Evolutionary conservation across 2,797 vertebrate species (phyloP), one percentile per base, ranked within the genome.

Genomic region (Siniperca obscura): DNA sequence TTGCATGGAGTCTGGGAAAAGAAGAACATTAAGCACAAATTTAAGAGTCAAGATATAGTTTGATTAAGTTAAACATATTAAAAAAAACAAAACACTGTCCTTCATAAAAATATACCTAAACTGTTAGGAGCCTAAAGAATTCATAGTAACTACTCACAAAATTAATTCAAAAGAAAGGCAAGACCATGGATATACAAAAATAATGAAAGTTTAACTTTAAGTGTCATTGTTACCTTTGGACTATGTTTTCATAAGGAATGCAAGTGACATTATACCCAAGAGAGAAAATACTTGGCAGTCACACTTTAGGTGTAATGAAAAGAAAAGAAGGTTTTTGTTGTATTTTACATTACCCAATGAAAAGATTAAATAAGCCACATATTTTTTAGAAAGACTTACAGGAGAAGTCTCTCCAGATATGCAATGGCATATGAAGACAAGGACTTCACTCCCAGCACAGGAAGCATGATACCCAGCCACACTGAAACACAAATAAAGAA

Each of bases 401-500:
- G 94, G 42, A 99, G 96, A 25, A 99, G 96, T 38, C 97, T 96
- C 64, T 99, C 97, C 94, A 99, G 93, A 87, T 98, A 99, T 3
- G 96, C 89, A 0, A 99, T 96, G 5, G 98, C 97, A 0, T 97
- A 99, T 0, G 97, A 96, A 0, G 98, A 99, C 52, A 99, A 94
- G 3, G 96, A 85, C 88, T 97, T 99, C 78, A 98, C 94, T 50
- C 98, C 98, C 27, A 99, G 95, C 81, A 98, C 98, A 0, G 98
- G 98, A 53, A 99, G 95, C 98, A 99, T 99, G 89, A 99, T 93
- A 0, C 97, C 96, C 21, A 99, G 95, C 98, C 98, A 99, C 86
- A 99, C 98, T 99, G 89, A 74, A 88, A 92, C 59, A 83, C 72
- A 89, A 71, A 76, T 12, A 67, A 76, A 81, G 27, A 22, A 17